Evolutionary conservation across 2,113 vertebrate genomes (phyloP).

Genomic region (Heloderma charlesbogerti): DNA sequence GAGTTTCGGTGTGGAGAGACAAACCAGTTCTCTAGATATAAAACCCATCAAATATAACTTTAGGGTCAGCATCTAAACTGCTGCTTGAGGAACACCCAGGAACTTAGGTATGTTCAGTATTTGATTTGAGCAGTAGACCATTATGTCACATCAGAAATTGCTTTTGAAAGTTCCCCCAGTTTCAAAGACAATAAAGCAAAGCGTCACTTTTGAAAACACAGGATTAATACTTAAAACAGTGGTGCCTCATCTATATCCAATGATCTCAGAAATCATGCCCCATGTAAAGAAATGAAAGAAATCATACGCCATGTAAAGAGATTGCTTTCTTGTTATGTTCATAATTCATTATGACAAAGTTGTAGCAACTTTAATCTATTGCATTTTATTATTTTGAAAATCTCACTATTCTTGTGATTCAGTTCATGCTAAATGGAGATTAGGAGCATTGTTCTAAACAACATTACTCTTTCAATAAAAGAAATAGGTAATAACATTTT

Average conservation of each 20-base stretch:
- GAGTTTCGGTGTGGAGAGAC: neutral
- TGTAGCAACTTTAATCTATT: neutral
- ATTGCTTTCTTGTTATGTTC: neutral
- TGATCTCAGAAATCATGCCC: neutral
- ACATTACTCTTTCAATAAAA: conserved; percentile 6
- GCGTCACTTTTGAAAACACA: neutral
- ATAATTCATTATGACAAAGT: neutral
- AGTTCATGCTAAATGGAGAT: neutral
- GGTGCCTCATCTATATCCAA: neutral
- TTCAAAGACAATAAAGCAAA: neutral
- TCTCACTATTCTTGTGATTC: neutral
- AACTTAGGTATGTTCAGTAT: neutral
- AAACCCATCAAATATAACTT: neutral
- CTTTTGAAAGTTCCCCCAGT: neutral
- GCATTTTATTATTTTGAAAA: conserved; percentile 20
- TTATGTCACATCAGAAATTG: neutral
- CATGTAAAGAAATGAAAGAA: too few species aligned
- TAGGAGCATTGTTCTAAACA: conserved; percentile 46
- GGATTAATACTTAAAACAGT: neutral
- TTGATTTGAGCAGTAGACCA: neutral
- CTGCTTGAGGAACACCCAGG: neutral
- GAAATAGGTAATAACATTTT: neutral
- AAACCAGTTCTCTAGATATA: neutral
- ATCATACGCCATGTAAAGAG: too few species aligned
- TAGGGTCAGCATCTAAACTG: neutral